Conservation (phyloP, 2,888 invertebrate species). For the Celastrina argiolus region DNA sequence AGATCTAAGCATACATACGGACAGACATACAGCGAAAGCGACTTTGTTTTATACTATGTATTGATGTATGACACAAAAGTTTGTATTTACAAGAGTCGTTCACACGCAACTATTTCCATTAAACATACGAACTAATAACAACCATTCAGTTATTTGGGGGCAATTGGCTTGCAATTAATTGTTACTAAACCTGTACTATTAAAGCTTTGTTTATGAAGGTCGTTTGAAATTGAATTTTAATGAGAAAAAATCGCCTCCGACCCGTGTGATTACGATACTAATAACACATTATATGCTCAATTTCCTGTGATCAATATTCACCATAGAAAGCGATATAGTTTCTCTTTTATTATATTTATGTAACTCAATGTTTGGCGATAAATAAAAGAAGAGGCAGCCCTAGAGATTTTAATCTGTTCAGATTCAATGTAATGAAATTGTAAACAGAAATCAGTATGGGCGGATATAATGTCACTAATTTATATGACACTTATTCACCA, state of each 20-base stretch:
- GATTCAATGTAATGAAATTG: too few relatives aligned
- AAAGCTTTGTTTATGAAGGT: slow-evolving; percentile 33
- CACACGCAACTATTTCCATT: not conserved
- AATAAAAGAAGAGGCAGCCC: not conserved
- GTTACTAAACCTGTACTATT: slow-evolving; percentile 26
- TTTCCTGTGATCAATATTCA: slow-evolving; percentile 21
- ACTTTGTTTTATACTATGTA: too few relatives aligned
- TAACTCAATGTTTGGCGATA: slow-evolving; percentile 8
- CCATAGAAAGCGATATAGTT: slow-evolving; percentile 20
- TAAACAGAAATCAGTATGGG: too few relatives aligned
- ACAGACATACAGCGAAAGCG: too few relatives aligned
- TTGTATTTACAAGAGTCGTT: not conserved
- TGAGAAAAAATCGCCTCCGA: slow-evolving; percentile 29
- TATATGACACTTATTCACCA: too few relatives aligned
- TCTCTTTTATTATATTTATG: slow-evolving; percentile 21
- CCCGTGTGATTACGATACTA: slow-evolving; percentile 26
- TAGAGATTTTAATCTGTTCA: too few relatives aligned
- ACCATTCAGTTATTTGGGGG: not conserved
- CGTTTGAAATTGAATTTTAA: slow-evolving; percentile 31
- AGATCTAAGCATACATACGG: too few relatives aligned
- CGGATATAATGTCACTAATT: too few relatives aligned
- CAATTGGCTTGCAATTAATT: not conserved
- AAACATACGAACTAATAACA: not conserved
- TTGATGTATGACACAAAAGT: too few relatives aligned
- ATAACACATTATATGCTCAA: slow-evolving; percentile 22